Evolutionary conservation across 2,888 invertebrate genomes (phyloP).

Genomic region (Baccha elongata): DNA sequence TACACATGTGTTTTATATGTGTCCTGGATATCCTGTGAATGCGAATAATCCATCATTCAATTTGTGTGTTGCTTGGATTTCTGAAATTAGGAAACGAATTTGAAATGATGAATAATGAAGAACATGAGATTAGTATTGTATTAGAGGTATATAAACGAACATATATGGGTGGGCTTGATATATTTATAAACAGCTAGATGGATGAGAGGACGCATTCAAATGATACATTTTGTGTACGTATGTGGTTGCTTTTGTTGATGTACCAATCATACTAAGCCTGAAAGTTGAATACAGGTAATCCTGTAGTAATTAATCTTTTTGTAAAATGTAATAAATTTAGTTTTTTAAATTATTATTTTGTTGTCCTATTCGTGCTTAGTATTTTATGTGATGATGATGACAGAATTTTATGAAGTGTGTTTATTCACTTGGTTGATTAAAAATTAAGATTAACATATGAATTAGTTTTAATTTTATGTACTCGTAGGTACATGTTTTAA

Average conservation of each 20-base stretch:
- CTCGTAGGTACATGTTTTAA: too few relatives aligned
- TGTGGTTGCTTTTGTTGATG: constrained; percentile 7
- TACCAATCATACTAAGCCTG: constrained; percentile 19
- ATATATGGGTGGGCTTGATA: background rate
- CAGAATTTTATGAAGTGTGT: background rate
- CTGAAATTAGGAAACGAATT: constrained; percentile 61
- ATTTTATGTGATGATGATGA: background rate
- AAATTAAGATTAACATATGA: too few relatives aligned
- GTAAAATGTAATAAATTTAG: background rate
- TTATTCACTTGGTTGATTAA: background rate
- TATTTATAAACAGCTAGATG: background rate
- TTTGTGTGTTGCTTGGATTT: constrained; percentile 35
- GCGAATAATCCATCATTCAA: constrained; percentile 60
- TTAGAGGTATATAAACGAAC: background rate
- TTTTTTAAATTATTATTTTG: background rate
- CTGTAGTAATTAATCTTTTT: constrained; percentile 27
- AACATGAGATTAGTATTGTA: constrained; percentile 20
- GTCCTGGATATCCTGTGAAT: constrained; percentile 32
- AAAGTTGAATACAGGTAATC: constrained; percentile 24
- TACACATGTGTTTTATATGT: background rate
- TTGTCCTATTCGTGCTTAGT: background rate
- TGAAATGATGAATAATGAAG: constrained; percentile 62
- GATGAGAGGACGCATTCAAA: background rate
- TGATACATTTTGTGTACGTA: background rate
- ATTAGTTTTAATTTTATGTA: too few relatives aligned